Base-by-base conservation (phyloP, 2,888 invertebrate species). In the Acrobasis consociella region DNA sequence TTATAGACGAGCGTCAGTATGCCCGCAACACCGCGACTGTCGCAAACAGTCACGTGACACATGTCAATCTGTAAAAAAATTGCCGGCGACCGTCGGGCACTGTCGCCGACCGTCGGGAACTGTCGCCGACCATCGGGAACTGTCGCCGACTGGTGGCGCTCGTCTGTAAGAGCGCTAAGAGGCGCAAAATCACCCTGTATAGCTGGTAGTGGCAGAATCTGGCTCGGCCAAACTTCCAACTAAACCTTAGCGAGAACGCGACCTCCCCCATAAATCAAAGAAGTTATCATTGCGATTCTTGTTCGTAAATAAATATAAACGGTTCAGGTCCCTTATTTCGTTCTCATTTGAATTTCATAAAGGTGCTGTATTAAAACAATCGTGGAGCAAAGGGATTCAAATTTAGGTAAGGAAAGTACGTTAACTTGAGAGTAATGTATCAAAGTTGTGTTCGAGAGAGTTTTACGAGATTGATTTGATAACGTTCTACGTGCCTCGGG, bases 311-410 rank as follows among this genome's bases (percentile, higher is more conserved):
- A 85, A 82, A 80, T 80, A 78, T 73, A 77, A 77, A 73, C 68
- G 73, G 65, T 65, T 68, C 66, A 74, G 72, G 74, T 72, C 71
- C 67, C 68, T 69, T 62, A 72, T 74, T 74, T 73, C 69, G 65
- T 66, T 68, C 75, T 83, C 77, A 85, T 88, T 85, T 85, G 82
- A 85, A 87, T 84, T 86, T 84, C 83, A 86, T 82, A 85, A 82
- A 84, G 78, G 80, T 79, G 76, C 77, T 77, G 77, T 82, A 77
- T 84, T 82, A 80, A 80, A 86, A 83, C 80, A 85, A 84, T 81
- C 76, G 78, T 67, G 66, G 74, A 64, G 68, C 69, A 73, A 75
- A 75, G 67, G 71, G 70, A 61, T 62, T 60, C 42, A 9, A 38
- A 63, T 60, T 58, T 63, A 64, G 62, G 58, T 46, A 46, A 42